Percentiles rank a stretch among this genome's conserved stretches.
Conservation (phyloP, 2,888 invertebrate genomes). For the Amphipoea oculea region DNA sequence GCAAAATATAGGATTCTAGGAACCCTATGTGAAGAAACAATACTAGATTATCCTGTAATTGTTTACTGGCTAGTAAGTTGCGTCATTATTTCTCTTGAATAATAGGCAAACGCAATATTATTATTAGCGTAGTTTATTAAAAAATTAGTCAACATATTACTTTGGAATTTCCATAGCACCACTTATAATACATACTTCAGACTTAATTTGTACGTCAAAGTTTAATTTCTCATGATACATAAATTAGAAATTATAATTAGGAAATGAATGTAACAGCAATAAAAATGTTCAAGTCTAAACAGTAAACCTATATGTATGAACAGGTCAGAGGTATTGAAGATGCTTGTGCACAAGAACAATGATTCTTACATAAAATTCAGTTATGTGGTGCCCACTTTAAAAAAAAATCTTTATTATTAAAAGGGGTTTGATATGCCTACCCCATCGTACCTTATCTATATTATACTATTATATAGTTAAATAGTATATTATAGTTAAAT, state of each 20-base stretch:
- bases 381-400: too few relatives aligned
- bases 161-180: neutral
- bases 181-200: neutral
- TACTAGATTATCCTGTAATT: neutral
- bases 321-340: neutral
- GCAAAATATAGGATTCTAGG: slow-evolving; percentile 10
- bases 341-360: neutral
- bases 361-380: neutral
- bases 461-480: too few relatives aligned
- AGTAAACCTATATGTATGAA: too few relatives aligned
- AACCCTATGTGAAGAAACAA: neutral
- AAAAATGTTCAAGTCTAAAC: neutral
- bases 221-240: neutral
- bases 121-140: neutral
- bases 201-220: neutral
- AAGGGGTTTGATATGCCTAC: too few relatives aligned
- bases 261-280: neutral
- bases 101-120: neutral
- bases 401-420: too few relatives aligned
- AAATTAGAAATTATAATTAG: neutral
- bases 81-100: slow-evolving; percentile 17
- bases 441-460: too few relatives aligned
- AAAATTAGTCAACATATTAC: neutral
- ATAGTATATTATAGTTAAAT: too few relatives aligned
- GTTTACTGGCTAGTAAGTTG: neutral